These are phyloP conservation scores for Pomatorhinus ruficollis DNA, from an alignment of 2,113 vertebrate species.

Conservation along the genomic window DNA sequence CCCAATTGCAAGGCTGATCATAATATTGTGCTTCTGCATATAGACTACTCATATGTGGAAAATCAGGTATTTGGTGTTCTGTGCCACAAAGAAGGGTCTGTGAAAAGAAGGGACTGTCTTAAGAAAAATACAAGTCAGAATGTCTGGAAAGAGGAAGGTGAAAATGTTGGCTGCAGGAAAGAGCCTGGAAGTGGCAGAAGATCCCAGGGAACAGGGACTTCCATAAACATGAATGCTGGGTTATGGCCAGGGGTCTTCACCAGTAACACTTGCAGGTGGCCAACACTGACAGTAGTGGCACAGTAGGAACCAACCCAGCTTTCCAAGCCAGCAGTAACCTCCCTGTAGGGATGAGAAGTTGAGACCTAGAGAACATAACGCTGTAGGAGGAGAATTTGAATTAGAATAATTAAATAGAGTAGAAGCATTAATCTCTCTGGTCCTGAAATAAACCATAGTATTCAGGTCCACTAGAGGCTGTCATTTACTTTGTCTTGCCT, in stretches of 20 bases:
- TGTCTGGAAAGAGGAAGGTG: neutral
- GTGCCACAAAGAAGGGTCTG: neutral
- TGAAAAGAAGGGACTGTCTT: neutral
- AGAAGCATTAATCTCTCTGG: neutral
- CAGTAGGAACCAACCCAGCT: neutral
- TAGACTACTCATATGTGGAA: neutral
- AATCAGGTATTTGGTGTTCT: neutral
- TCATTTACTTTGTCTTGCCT: neutral
- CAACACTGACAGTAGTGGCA: neutral
- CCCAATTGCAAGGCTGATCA: neutral
- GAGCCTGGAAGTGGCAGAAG: neutral
- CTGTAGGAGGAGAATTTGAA: accelerated
- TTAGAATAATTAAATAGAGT: neutral
- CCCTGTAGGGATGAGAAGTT: neutral
- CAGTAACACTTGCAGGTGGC: neutral
- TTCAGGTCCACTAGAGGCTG: neutral
- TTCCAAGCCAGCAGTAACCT: neutral
- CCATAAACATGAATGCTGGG: neutral
- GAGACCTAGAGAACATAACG: neutral
- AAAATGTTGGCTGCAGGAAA: neutral
- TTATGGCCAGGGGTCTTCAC: neutral
- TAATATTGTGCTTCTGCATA: neutral
- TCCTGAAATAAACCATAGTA: neutral
- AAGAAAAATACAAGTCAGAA: neutral
- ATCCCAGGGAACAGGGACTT: neutral